A percentile compares a stretch with the other conserved stretches of the same genome.
These are phyloP conservation scores for Cryptophagus acutangulus DNA, from an alignment of 2,888 invertebrate species.

Conservation along the genomic window DNA sequence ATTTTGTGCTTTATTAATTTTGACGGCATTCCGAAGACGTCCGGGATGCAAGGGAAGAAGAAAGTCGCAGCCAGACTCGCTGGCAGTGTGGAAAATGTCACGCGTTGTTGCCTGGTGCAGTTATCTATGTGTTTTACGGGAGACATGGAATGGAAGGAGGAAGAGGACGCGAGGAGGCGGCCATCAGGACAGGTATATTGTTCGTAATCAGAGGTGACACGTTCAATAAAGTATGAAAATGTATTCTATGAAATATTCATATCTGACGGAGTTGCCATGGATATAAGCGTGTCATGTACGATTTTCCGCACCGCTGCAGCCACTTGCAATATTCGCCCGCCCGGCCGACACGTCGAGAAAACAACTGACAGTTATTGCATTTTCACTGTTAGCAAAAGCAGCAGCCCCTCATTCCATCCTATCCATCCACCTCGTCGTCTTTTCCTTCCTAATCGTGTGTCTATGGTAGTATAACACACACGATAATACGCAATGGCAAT, in stretches of 20 bases:
- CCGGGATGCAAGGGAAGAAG: constrained; percentile 9
- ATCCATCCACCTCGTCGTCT: constrained; percentile 13
- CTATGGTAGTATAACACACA: too few species aligned
- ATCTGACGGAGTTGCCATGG: constrained; percentile 48
- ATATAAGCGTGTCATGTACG: constrained; percentile 48
- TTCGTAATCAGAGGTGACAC: constrained; percentile 51
- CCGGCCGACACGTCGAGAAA: constrained; percentile 32
- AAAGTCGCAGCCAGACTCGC: constrained; percentile 1
- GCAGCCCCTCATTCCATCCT: constrained; percentile 20
- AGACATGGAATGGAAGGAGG: constrained; percentile 14
- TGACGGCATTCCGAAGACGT: constrained; percentile 22
- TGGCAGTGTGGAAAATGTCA: constrained; percentile 23
- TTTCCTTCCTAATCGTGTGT: too few species aligned
- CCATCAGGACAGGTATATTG: constrained; percentile 46
- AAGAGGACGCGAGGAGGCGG: constrained; percentile 18
- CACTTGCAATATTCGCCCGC: constrained; percentile 37
- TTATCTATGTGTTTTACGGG: constrained; percentile 33
- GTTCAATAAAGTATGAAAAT: constrained; percentile 53
- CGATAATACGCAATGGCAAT: constrained; percentile 33
- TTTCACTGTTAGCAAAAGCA: constrained; percentile 35
- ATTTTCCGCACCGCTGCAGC: constrained; percentile 46
- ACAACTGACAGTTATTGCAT: constrained; percentile 49
- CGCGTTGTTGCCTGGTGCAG: constrained; percentile 20
- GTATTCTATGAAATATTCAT: constrained; percentile 52
- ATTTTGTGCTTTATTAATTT: constrained; percentile 27